Base-by-base conservation (phyloP, 2,797 vertebrate species). In the Varecia variegata region DNA sequence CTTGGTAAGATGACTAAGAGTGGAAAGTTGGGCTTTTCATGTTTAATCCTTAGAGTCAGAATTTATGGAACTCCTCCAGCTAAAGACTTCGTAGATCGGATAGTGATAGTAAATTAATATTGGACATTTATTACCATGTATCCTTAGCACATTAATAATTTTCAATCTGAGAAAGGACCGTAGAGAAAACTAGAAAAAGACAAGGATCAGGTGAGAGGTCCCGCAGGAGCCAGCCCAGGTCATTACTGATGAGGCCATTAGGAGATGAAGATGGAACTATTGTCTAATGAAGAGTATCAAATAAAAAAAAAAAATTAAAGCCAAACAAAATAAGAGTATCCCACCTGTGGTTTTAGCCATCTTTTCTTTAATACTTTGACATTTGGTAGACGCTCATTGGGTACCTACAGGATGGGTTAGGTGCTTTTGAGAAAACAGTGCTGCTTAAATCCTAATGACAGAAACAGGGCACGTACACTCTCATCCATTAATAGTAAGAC, bases 71-170 rank as follows among this genome's bases (percentile, higher is more conserved):
- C 74, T 87, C 93, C 97, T 98, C 97, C 97, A 98, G 98, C 95
- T 98, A 98, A 97, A 98, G 97, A 96, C 93, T 92, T 94, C 92
- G 96, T 97, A 97, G 97, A 97, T 97, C 94, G 97, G 97, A 98
- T 98, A 98, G 96, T 95, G 93, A 97, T 98, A 98, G 99, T 98
- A 98, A 98, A 98, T 98, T 98, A 99, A 98, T 98, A 97, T 90
- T 82, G 90, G 93, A 97, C 98, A 98, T 98, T 98, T 96, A 97
- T 98, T 98, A 98, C 96, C 98, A 71, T 96, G 97, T 98, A 97
- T 98, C 98, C 96, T 92, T 98, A 96, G 93, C 86, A 96, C 73
- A 97, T 96, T 95, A 95, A 97, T 98, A 98, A 96, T 93, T 83
- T 94, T 97, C 98, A 98, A 95, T 93, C 88, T 77, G 80, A 93